Percentiles rank a stretch among this genome's conserved stretches.
These are phyloP conservation scores for Tolypeutes matacus DNA, from an alignment of 2,797 vertebrate genomes.

Conservation along the genomic window DNA sequence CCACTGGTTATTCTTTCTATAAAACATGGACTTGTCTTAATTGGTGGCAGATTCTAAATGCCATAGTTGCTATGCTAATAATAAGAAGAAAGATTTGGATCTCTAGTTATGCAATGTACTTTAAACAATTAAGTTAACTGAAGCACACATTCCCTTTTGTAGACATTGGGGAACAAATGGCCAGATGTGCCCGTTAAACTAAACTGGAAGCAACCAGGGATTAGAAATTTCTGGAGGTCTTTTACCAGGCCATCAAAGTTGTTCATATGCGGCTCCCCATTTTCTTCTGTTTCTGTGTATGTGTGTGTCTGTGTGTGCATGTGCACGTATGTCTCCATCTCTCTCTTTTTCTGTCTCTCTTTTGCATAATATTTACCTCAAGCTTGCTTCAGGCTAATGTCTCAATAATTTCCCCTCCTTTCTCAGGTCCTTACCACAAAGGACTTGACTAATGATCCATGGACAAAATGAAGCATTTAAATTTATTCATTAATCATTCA, in stretches of 20 bases:
- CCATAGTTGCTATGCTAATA: conserved; percentile 60
- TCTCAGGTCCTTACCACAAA: conserved; percentile 99
- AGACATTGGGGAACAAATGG: conserved; percentile 50
- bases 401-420: conserved; percentile 99
- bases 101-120: conserved; percentile 72
- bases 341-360: conserved; percentile 80
- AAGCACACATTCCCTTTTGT: conserved; percentile 66
- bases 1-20: background rate
- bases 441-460: conserved; percentile 99
- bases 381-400: conserved; percentile 99
- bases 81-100: conserved; percentile 74
- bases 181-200: conserved; percentile 46
- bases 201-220: conserved; percentile 58
- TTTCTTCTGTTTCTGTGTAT: conserved; percentile 40
- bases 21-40: conserved; percentile 55
- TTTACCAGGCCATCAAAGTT: conserved; percentile 90
- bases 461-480: conserved; percentile 99
- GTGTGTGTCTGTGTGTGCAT: background rate
- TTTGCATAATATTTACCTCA: conserved; percentile 99
- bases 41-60: conserved; percentile 43
- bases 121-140: conserved; percentile 77
- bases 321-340: background rate
- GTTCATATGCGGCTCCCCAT: conserved; percentile 87
- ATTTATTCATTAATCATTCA: conserved; percentile 99
- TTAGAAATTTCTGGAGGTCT: conserved; percentile 89